phyloP scores from a whole-genome alignment of 2,113 vertebrate genomes.

The Uria lomvia region DNA sequence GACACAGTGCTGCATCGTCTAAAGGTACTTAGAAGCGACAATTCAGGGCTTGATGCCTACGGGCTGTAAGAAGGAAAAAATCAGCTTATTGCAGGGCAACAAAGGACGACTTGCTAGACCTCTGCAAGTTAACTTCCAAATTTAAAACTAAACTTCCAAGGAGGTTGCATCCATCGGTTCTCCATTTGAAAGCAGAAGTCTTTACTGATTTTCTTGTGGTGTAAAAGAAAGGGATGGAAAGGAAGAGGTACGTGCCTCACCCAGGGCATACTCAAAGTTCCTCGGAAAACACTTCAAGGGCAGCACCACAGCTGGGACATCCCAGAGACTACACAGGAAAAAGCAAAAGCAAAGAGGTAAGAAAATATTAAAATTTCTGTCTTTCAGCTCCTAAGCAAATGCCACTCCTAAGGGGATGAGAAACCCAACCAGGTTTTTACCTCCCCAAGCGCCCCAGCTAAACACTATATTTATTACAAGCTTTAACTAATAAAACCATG shows the following conservation, averaged over 20 bases:
- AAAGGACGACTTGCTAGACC: neutral
- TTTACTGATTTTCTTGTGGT: neutral
- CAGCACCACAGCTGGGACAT: neutral
- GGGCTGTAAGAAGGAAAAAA: neutral
- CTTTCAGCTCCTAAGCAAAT: neutral
- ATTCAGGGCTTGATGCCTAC: neutral
- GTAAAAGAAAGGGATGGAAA: neutral
- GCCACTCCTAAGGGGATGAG: neutral
- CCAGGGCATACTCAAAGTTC: rapidly evolving
- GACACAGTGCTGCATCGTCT: neutral
- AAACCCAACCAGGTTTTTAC: neutral
- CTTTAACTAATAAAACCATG: neutral
- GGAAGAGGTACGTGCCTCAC: neutral
- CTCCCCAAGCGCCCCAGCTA: neutral
- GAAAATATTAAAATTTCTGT: neutral
- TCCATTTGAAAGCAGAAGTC: neutral
- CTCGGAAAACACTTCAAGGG: neutral
- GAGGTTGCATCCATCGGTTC: neutral
- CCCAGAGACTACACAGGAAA: neutral
- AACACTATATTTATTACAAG: neutral
- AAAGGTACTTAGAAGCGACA: neutral
- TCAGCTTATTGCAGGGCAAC: neutral
- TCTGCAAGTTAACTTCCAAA: neutral
- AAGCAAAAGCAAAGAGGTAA: neutral
- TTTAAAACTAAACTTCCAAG: neutral